phyloP scores from a whole-genome alignment of 2,113 vertebrate species.

The Chaenocephalus aceratus region DNA sequence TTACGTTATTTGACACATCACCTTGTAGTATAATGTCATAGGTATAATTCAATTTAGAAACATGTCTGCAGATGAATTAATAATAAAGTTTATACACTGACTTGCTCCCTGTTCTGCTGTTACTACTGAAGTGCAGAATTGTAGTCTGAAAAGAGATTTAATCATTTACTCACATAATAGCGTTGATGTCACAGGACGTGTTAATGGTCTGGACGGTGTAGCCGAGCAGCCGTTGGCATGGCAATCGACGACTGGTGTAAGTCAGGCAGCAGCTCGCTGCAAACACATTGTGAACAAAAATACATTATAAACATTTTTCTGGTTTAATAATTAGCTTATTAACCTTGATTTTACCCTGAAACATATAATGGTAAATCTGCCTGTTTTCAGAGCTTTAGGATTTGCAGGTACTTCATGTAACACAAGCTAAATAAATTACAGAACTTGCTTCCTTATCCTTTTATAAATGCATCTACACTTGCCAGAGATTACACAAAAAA shows the following conservation, averaged over 20 bases:
- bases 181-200: constrained; percentile 71
- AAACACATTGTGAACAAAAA: constrained; percentile 9
- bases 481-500: neutral
- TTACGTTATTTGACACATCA: neutral
- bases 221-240: constrained; percentile 45
- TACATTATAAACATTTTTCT: neutral
- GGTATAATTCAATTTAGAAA: neutral
- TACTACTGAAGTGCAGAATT: neutral
- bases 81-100: too few species aligned
- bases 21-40: neutral
- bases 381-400: neutral
- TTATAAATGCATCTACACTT: neutral
- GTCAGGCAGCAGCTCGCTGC: constrained; percentile 76
- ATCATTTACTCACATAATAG: constrained; percentile 76
- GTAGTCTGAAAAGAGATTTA: neutral
- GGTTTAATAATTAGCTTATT: too few species aligned
- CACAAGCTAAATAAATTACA: neutral
- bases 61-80: neutral
- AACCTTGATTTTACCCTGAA: neutral
- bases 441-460: neutral
- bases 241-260: constrained; percentile 17
- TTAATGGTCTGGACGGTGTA: constrained; percentile 72
- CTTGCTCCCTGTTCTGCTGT: neutral
- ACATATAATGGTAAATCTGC: neutral
- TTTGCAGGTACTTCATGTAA: neutral